These are phyloP conservation scores for Argyrosomus regius DNA, from an alignment of 2,797 vertebrate species.

Conservation along the genomic window DNA sequence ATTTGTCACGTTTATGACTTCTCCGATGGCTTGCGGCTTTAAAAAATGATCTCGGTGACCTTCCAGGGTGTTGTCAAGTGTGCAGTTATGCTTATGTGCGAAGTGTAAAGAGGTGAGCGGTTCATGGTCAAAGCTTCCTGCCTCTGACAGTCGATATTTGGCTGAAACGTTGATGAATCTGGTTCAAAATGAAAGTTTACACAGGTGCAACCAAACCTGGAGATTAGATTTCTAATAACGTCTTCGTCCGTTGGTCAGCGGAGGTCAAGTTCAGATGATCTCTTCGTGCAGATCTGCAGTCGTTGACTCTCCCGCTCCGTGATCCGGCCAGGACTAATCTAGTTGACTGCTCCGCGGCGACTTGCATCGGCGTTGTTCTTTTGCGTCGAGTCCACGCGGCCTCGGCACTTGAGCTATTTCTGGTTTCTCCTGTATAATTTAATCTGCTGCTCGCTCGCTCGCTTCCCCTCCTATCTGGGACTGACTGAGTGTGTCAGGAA, in stretches of 20 bases:
- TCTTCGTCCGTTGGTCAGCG: slow-evolving; percentile 5
- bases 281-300: slow-evolving; percentile 12
- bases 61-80: slow-evolving; percentile 19
- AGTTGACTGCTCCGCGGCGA: slow-evolving; percentile 65
- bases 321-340: slow-evolving; percentile 63
- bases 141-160: background rate
- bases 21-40: background rate
- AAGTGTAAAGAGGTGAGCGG: slow-evolving; percentile 14
- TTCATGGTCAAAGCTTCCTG: slow-evolving; percentile 7
- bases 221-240: background rate
- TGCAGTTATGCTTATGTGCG: slow-evolving; percentile 22
- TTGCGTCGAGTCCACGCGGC: slow-evolving; percentile 66
- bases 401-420: slow-evolving; percentile 81
- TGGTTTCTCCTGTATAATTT: slow-evolving; percentile 86
- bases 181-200: background rate
- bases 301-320: slow-evolving; percentile 8
- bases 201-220: background rate
- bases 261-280: slow-evolving; percentile 24
- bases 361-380: slow-evolving; percentile 65
- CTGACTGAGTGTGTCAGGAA: slow-evolving; percentile 75
- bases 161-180: background rate
- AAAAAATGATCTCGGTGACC: background rate
- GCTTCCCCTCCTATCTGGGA: slow-evolving; percentile 73
- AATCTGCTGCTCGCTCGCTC: slow-evolving; percentile 79
- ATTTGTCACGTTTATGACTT: background rate